Base-by-base conservation (phyloP, 2,888 invertebrate genomes). In the Glaucopsyche alexis region DNA sequence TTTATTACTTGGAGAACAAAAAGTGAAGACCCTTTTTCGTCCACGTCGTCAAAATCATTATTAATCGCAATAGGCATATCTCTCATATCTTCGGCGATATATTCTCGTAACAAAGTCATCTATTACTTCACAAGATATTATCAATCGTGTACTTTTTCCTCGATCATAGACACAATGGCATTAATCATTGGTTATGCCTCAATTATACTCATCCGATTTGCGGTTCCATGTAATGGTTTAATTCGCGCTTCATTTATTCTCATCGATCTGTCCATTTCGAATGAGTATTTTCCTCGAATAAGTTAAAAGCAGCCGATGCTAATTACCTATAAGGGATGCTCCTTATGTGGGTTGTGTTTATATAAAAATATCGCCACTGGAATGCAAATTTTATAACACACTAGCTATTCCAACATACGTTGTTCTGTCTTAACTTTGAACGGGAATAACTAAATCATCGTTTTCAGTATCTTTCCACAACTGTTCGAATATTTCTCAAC, bases 141-240 rank as follows among this genome's bases (percentile, higher is more conserved):
- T 55, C 55, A 55, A 55, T 55, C 55, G n/a, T 16, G 52, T 14
- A 52, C 19, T 55, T 55, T 29, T 55, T 11, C 55, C 55, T 52
- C 52, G 19, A 9, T 8, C 55, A 19, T 11, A 3, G 16, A 55
- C 9, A 55, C 11, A 55, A 4, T 11, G 50, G 50, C 50, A 52
- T 52, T 52, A 52, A 52, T 52, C 50, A 52, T 16, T 42, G 7
- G 42, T 47, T 55, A 19, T 19, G 11, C 55, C 9, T 55, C 55
- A 55, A 55, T 55, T 55, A 55, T 19, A 55, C 55, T 55, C 19
- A 11, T 19, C 55, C 11, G 55, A 55, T 55, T 29, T 55, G 19
- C 55, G 19, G 19, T 19, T 9, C 19, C 55, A 6, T 5, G 5
- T 55, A 11, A 55, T 29, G 55, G 19, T 9, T 19, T 19, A 55